A percentile compares a stretch with the other conserved stretches of the same genome.
phyloP scores from a whole-genome alignment of 2,888 invertebrate genomes.

The Ctena decussata region DNA sequence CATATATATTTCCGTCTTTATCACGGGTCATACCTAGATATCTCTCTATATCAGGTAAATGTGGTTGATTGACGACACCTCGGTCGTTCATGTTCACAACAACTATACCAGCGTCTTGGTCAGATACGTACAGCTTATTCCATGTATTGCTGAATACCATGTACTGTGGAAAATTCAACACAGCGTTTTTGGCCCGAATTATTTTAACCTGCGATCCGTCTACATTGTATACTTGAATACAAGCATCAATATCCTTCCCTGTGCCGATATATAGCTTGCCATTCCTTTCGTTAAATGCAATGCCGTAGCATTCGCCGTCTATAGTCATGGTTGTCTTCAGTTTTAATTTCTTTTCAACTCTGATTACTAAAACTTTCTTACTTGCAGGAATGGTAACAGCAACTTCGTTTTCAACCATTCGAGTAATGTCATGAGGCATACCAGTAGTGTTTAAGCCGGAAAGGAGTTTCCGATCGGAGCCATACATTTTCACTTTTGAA shows the following conservation, averaged over 20 bases:
- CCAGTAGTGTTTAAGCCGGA: not conserved
- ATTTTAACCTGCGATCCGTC: not conserved
- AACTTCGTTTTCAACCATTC: not conserved
- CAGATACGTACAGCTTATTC: not conserved
- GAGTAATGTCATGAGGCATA: not conserved
- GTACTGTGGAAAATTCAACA: not conserved
- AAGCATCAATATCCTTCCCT: not conserved
- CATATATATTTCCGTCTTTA: not conserved
- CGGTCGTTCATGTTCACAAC: not conserved
- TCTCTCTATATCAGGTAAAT: not conserved
- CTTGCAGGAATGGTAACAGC: not conserved
- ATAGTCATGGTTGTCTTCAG: not conserved
- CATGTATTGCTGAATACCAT: not conserved
- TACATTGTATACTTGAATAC: not conserved
- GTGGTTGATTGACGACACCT: not conserved
- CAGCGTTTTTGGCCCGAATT: not conserved
- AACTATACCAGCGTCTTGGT: not conserved
- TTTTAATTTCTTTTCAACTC: conserved; percentile 2
- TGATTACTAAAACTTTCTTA: not conserved
- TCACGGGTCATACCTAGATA: not conserved
- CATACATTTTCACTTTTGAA: not conserved
- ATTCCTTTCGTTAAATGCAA: conserved; percentile 1
- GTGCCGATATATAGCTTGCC: not conserved
- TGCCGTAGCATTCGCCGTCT: not conserved
- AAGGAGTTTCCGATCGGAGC: not conserved